Conservation (phyloP, 2,888 invertebrate species). For the Tryphoninae sp. region DNA sequence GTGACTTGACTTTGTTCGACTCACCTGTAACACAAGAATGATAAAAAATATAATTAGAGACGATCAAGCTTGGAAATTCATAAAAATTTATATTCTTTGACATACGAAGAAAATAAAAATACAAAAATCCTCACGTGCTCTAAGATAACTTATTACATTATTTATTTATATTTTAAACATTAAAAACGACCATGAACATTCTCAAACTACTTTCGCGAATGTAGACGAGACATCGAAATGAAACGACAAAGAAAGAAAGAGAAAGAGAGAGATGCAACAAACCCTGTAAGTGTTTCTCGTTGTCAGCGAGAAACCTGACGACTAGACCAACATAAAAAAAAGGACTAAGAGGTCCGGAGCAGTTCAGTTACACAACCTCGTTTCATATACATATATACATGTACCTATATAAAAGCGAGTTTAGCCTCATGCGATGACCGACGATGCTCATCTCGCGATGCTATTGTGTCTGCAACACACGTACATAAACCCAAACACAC, state of each 20-base stretch:
- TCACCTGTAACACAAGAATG: slow-evolving; percentile 76
- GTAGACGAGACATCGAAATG: background rate
- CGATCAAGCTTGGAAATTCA: background rate
- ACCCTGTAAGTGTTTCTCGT: slow-evolving; percentile 25
- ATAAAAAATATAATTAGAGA: slow-evolving; percentile 17
- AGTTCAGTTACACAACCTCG: slow-evolving; percentile 67
- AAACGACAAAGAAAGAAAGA: background rate
- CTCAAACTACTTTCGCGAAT: too few species aligned
- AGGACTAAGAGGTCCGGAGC: slow-evolving; percentile 38
- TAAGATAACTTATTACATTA: too few species aligned
- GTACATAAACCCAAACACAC: too few species aligned
- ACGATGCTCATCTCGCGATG: slow-evolving; percentile 21
- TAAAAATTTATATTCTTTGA: background rate
- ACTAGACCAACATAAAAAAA: slow-evolving; percentile 31
- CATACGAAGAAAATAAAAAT: background rate
- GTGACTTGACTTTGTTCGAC: slow-evolving; percentile 72
- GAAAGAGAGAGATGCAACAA: slow-evolving; percentile 12
- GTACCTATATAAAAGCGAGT: slow-evolving; percentile 5
- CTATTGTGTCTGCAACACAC: slow-evolving; percentile 12
- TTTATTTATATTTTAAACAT: too few species aligned
- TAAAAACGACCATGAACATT: too few species aligned
- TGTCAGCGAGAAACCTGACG: slow-evolving; percentile 47
- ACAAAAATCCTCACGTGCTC: background rate
- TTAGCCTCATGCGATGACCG: slow-evolving; percentile 23
- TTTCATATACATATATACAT: slow-evolving; percentile 54